Evolutionary conservation across 2,888 invertebrate species (phyloP).

Genomic region (Tyria jacobaeae): DNA sequence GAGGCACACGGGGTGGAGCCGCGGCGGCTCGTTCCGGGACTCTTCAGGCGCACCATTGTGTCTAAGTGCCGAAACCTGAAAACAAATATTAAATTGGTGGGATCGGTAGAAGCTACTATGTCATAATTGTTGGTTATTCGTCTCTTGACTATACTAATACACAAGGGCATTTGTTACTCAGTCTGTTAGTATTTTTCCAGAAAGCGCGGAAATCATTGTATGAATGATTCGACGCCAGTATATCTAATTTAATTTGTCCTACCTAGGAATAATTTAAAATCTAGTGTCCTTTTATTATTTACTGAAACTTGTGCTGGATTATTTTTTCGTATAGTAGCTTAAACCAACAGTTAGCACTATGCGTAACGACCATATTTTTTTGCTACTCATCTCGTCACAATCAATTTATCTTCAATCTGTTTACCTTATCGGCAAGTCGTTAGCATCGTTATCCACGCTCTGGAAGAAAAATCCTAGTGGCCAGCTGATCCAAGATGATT

Average conservation of each 20-base stretch:
- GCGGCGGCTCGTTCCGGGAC: constrained; percentile 88
- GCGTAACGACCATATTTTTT: no score
- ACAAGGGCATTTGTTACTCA: no score
- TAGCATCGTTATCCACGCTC: constrained; percentile 90
- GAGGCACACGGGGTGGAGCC: constrained; percentile 91
- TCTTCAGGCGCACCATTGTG: constrained; percentile 93
- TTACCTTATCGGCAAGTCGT: constrained; percentile 93
- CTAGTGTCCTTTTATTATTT: no score
- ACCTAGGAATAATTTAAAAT: no score
- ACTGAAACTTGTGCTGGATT: no score
- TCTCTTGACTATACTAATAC: no score
- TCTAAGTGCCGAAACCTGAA: constrained; percentile 94
- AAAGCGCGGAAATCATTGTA: no score
- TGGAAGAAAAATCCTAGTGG: constrained; percentile 95
- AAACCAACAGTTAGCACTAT: no score
- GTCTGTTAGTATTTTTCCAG: no score
- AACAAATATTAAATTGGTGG: background rate
- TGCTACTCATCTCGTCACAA: background rate
- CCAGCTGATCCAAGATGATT: constrained; percentile 96
- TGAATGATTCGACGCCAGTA: no score
- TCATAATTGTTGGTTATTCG: background rate
- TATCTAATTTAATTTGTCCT: no score
- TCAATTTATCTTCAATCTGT: background rate
- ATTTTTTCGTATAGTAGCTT: no score
- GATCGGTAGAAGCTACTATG: background rate